phyloP scores from a whole-genome alignment of 1,140 invertebrate species.

The Belonocnema kinseyi region DNA sequence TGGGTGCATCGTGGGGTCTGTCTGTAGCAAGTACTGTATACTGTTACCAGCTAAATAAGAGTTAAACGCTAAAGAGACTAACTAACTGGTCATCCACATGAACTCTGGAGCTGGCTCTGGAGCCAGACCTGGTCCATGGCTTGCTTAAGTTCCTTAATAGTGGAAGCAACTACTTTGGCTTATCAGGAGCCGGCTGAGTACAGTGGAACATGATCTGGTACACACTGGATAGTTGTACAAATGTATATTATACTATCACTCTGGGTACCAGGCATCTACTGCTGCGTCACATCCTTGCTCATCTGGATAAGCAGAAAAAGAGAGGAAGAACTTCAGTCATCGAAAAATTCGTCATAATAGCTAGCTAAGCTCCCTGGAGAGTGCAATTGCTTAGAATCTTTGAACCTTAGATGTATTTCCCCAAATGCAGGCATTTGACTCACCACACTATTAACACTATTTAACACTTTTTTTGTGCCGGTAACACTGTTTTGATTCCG shows the following conservation, averaged over 20 bases:
- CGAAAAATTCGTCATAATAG: constrained; percentile 3
- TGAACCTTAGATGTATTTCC: neutral
- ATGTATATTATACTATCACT: no score
- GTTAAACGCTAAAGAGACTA: constrained; percentile 7
- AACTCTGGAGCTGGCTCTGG: neutral
- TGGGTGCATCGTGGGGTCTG: neutral
- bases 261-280: neutral
- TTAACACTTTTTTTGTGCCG: neutral
- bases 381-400: constrained; percentile 5
- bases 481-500: no score
- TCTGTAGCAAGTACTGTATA: neutral
- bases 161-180: neutral
- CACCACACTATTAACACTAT: no score
- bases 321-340: neutral
- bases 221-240: no score
- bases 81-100: constrained; percentile 19
- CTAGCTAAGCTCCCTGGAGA: neutral
- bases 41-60: neutral
- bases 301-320: constrained; percentile 14
- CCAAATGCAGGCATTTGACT: neutral
- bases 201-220: no score
- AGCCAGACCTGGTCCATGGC: constrained; percentile 15
- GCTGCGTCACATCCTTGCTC: constrained; percentile 21
- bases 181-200: no score
- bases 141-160: constrained; percentile 16